These are phyloP conservation scores for Morone chrysops DNA, from an alignment of 2,113 vertebrate species.

Conservation along the genomic window DNA sequence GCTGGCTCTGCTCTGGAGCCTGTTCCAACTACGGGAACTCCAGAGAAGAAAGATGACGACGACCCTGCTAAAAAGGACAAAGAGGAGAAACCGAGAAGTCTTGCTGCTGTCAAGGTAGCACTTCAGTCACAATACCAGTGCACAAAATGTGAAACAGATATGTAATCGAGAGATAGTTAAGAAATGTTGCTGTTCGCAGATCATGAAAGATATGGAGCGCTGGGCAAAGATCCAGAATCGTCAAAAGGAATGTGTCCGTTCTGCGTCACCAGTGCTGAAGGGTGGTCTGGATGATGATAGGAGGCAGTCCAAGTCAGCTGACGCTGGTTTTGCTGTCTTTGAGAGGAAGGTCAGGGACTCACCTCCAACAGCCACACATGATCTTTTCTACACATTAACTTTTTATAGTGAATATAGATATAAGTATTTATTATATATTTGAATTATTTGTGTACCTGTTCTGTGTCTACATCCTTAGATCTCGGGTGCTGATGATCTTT, in stretches of 20 bases:
- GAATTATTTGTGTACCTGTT: neutral
- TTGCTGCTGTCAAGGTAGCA: constrained; percentile 86
- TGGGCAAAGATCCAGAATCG: constrained; percentile 89
- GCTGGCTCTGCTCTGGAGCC: constrained; percentile 24
- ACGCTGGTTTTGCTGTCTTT: constrained; percentile 86
- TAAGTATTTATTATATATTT: neutral
- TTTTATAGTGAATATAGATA: neutral
- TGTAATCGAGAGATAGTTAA: neutral
- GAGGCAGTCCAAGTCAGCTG: constrained; percentile 85
- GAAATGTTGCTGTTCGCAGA: constrained; percentile 69
- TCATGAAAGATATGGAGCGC: constrained; percentile 90
- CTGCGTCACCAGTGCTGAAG: constrained; percentile 79
- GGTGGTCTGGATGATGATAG: constrained; percentile 74
- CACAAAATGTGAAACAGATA: neutral
- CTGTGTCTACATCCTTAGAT: constrained; percentile 63
- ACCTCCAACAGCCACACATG: too few species aligned
- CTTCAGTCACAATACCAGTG: neutral
- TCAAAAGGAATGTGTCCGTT: constrained; percentile 84
- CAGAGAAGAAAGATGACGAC: constrained; percentile 80
- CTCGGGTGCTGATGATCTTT: constrained; percentile 89
- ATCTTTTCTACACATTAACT: neutral
- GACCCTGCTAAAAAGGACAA: constrained; percentile 79
- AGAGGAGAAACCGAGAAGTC: constrained; percentile 84
- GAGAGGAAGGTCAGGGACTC: constrained; percentile 84
- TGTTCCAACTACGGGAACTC: neutral